Evolutionary conservation across 2,888 invertebrate genomes (phyloP), one percentile per base, ranked within the genome.

Genomic region (Hedychridium roseum): DNA sequence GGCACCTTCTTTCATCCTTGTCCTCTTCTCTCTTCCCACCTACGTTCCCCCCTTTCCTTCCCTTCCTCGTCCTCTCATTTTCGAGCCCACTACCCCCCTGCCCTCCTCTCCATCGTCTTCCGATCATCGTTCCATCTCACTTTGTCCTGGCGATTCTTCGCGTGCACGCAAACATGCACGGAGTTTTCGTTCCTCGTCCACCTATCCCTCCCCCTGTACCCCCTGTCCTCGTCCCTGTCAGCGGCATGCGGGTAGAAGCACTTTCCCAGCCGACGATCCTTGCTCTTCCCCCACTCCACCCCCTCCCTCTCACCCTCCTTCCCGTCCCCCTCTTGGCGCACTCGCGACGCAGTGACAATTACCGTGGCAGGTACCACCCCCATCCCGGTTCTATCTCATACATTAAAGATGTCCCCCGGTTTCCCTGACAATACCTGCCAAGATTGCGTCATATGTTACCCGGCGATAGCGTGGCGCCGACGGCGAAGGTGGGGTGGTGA

Each of bases 391-490:
- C 61, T 51, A 56, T 54, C 67, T 70, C 71, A 71, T 70, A 70
- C 71, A 71, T 70, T 71, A 70, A 70, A 70, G 70, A 71, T 71
- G 61, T 58, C 64, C 55, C 46, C 50, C 53, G 57, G n/a, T n/a
- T 52, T 65, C 49, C 64, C 54, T 64, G 70, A 73, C 70, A 68
- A 72, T 73, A 70, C 69, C 64, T 66, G 65, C 64, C 66, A 70
- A 71, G 68, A 71, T 73, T 71, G 70, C 73, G 70, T 72, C 73
- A 74, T 68, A 67, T 68, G 72, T 71, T 70, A 64, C 64, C 56
- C 36, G 52, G 50, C 51, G 35, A 42, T 38, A 34, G 42, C 34
- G 30, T 34, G 7, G 42, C 16, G 21, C 38, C 27, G 45, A 38
- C 14, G 26, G 37, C 38, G 42, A 44, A 31, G 45, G 50, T 14